A percentile compares a stretch with the other conserved stretches of the same genome.
Conservation (phyloP, 2,113 vertebrate genomes). For the Seriola aureovittata region DNA sequence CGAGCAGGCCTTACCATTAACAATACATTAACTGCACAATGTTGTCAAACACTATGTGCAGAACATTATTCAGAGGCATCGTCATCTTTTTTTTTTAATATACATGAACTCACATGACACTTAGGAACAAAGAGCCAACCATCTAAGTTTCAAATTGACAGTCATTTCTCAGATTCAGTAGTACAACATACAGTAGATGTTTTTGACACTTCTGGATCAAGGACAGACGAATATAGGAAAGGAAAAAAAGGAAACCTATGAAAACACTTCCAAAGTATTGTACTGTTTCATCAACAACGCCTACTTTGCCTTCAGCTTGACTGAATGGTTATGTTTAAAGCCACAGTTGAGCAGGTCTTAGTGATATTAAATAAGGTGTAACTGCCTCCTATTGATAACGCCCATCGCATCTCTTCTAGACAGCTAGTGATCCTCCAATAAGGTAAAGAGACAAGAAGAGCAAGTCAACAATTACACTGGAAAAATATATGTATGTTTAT, state of each 20-base stretch:
- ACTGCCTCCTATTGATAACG: constrained; percentile 73
- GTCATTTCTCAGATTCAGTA: constrained; percentile 65
- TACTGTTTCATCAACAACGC: constrained; percentile 31
- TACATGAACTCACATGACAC: constrained; percentile 79
- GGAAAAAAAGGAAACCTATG: constrained; percentile 54
- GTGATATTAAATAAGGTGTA: constrained; percentile 68
- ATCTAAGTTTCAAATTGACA: constrained; percentile 70
- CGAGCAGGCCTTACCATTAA: constrained; percentile 64
- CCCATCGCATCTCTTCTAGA: constrained; percentile 77
- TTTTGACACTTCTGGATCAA: constrained; percentile 65
- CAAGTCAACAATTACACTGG: constrained; percentile 87
- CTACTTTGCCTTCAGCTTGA: constrained; percentile 67
- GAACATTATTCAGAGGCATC: constrained; percentile 78
- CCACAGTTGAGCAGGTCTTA: constrained; percentile 85
- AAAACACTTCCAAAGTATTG: constrained; percentile 61
- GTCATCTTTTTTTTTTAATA: constrained; percentile 39
- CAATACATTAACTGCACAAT: constrained; percentile 79
- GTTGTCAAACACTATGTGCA: constrained; percentile 76
- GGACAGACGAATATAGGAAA: constrained; percentile 53
- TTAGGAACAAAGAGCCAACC: constrained; percentile 71
- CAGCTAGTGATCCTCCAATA: constrained; percentile 76
- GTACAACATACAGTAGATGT: constrained; percentile 74
- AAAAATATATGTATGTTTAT: constrained; percentile 90
- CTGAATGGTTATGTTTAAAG: constrained; percentile 77
- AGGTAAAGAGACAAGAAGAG: constrained; percentile 83